A percentile compares a stretch with the other conserved stretches of the same genome.
These are phyloP conservation scores for Dipus sagitta DNA, from an alignment of 2,797 vertebrate genomes.

Conservation along the genomic window DNA sequence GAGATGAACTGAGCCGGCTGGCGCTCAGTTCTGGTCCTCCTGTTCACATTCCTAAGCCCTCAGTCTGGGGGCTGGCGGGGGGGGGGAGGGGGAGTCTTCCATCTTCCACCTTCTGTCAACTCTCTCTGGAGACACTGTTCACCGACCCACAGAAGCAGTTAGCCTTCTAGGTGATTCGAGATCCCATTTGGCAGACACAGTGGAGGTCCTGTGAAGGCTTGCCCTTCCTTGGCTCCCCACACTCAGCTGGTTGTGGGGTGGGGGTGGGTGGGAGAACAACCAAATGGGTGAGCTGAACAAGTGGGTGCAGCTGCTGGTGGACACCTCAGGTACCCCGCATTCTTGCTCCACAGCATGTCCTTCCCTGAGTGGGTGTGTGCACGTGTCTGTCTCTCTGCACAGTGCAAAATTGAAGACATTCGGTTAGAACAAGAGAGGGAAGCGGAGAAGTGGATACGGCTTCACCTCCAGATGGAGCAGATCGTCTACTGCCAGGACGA, in stretches of 20 bases:
- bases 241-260: neutral
- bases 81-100: no score
- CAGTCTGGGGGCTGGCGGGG: no score
- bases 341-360: neutral
- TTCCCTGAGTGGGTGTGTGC: neutral
- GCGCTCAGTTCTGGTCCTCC: no score
- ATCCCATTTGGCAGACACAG: no score
- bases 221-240: neutral
- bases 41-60: no score
- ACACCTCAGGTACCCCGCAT: neutral
- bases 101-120: no score
- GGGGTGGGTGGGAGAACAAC: no score
- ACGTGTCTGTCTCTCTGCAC: neutral
- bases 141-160: no score
- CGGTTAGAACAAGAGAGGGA: slow-evolving; percentile 82
- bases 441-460: slow-evolving; percentile 87
- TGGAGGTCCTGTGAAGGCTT: neutral
- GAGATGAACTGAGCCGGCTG: no score
- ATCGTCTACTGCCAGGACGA: slow-evolving; percentile 93
- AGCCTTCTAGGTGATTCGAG: no score
- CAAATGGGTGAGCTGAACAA: neutral
- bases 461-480: slow-evolving; percentile 94
- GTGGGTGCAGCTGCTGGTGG: no score
- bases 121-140: no score
- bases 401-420: slow-evolving; percentile 91